These are phyloP conservation scores for Synergus gifuensis DNA, from an alignment of 2,888 invertebrate species.

Conservation along the genomic window DNA sequence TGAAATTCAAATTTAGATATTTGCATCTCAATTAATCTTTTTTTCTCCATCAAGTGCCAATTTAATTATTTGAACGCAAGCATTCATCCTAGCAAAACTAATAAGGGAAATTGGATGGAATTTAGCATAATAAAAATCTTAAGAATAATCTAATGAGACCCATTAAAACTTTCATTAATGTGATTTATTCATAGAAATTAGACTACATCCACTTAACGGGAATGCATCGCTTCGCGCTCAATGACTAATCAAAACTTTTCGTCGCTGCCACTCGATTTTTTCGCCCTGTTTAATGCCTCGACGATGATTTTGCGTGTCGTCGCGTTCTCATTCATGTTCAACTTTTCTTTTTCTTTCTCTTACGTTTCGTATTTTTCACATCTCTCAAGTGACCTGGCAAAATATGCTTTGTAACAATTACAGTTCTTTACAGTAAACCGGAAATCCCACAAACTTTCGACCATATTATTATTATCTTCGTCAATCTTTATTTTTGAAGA, in stretches of 20 bases:
- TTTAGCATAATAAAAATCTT: neutral
- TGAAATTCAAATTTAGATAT: neutral
- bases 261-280: constrained; percentile 48
- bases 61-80: neutral
- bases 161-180: constrained; percentile 17
- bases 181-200: constrained; percentile 45
- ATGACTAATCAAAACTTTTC: constrained; percentile 53
- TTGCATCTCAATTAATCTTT: neutral
- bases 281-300: constrained; percentile 46
- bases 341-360: constrained; percentile 33
- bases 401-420: neutral
- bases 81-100: neutral
- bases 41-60: too few relatives aligned
- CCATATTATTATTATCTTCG: neutral
- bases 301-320: constrained; percentile 52
- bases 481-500: neutral
- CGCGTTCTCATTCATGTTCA: constrained; percentile 52
- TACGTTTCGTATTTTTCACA: neutral
- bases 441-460: neutral
- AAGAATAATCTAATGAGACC: constrained; percentile 10
- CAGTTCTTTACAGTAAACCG: neutral
- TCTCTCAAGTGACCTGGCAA: neutral
- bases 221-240: constrained; percentile 47
- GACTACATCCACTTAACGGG: constrained; percentile 46
- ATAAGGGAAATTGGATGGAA: neutral